These are phyloP conservation scores for Zaprionus bogoriensis DNA, from an alignment of 2,888 invertebrate species.

Conservation along the genomic window DNA sequence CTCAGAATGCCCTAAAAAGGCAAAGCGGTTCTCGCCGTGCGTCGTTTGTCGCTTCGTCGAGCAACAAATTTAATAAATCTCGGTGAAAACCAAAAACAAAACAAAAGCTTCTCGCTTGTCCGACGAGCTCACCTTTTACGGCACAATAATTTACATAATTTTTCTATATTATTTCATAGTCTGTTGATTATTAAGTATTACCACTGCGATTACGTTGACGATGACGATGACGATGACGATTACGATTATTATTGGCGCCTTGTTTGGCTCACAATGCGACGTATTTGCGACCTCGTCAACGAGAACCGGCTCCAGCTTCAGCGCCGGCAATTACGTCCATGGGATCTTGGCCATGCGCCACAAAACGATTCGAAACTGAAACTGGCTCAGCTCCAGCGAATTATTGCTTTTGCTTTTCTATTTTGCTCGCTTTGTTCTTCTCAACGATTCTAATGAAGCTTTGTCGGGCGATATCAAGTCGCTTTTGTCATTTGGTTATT, in stretches of 20 bases:
- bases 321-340: constrained; percentile 45
- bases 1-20: constrained; percentile 35
- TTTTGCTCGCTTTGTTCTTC: neutral
- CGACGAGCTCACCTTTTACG: constrained; percentile 58
- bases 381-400: constrained; percentile 24
- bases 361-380: constrained; percentile 8
- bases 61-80: constrained; percentile 54
- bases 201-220: constrained; percentile 34
- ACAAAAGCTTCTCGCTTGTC: constrained; percentile 27
- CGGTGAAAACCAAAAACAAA: constrained; percentile 19
- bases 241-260: constrained; percentile 48
- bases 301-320: constrained; percentile 61
- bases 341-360: constrained; percentile 63
- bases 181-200: constrained; percentile 51
- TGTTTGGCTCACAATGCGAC: constrained; percentile 45
- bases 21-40: constrained; percentile 20
- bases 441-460: neutral
- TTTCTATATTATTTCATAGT: constrained; percentile 59
- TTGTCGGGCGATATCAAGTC: neutral
- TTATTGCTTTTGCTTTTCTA: neutral
- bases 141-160: constrained; percentile 62
- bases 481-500: neutral
- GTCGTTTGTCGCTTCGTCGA: constrained; percentile 21
- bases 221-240: constrained; percentile 35
- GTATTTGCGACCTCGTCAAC: constrained; percentile 26